Percentiles rank a stretch among this genome's conserved stretches.
phyloP scores from a whole-genome alignment of 2,888 invertebrate species.

The Teleogryllus oceanicus region DNA sequence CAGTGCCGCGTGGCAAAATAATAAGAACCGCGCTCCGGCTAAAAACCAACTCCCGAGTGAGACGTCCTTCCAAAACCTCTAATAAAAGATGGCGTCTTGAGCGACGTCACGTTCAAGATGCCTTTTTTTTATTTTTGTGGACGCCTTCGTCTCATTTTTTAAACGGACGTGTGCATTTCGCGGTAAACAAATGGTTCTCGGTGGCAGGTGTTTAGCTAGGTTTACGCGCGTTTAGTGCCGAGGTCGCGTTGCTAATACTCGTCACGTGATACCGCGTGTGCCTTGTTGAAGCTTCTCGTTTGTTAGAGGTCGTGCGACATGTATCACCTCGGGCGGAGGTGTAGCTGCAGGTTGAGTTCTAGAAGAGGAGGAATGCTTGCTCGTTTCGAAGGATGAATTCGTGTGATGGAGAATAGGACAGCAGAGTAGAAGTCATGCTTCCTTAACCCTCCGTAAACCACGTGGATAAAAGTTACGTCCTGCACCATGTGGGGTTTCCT shows the following conservation, averaged over 20 bases:
- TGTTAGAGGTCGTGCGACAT: neutral
- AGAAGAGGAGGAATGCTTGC: neutral
- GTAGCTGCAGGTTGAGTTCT: neutral
- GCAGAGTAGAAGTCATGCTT: too few species aligned
- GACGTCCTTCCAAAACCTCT: constrained; percentile 7
- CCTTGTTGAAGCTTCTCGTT: neutral
- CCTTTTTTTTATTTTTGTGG: neutral
- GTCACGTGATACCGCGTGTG: neutral
- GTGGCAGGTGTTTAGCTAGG: neutral
- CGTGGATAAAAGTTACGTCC: too few species aligned
- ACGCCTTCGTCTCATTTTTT: neutral
- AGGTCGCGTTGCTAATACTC: neutral
- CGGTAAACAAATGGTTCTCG: neutral
- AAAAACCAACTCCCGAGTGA: neutral
- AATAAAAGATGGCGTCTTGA: neutral
- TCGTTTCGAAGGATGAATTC: neutral
- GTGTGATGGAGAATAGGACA: too few species aligned
- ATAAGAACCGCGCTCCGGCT: neutral
- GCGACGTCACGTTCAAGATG: neutral
- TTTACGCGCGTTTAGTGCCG: neutral
- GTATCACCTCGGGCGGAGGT: neutral
- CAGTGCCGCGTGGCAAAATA: neutral
- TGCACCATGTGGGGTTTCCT: too few species aligned
- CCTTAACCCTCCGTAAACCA: too few species aligned
- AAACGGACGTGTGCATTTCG: neutral